These are phyloP conservation scores for Anastrepha ludens DNA, from an alignment of 1,140 invertebrate genomes.

Conservation along the genomic window DNA sequence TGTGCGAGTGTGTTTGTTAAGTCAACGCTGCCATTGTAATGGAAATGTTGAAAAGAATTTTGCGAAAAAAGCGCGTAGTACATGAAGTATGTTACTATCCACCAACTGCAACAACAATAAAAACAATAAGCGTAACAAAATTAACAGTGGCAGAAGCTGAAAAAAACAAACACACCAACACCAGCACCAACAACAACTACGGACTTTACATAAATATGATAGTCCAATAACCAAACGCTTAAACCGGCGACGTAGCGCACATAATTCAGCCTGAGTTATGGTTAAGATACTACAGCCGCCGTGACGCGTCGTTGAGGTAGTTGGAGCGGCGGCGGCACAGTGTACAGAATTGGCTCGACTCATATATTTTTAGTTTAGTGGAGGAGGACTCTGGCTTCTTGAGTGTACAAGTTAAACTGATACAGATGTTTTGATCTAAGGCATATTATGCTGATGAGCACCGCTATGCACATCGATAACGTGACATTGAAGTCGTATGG, in stretches of 20 bases:
- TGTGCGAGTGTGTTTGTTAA: neutral
- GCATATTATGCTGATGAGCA: no score
- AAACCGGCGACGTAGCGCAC: neutral
- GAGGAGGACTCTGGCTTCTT: no score
- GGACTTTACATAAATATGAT: neutral
- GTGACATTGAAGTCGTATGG: no score
- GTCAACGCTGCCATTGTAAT: constrained; percentile 40
- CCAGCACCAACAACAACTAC: neutral
- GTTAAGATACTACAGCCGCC: neutral
- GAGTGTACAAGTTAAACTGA: no score
- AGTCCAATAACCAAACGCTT: neutral
- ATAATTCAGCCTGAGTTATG: neutral
- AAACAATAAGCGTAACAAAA: neutral
- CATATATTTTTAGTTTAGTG: no score
- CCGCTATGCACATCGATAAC: no score
- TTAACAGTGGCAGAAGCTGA: neutral
- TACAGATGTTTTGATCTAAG: no score
- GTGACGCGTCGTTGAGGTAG: neutral
- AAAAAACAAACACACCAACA: neutral
- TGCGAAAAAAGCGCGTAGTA: constrained; percentile 30
- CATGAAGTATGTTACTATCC: constrained; percentile 1
- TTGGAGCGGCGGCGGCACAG: neutral
- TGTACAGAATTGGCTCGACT: neutral
- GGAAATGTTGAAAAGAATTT: constrained; percentile 39
- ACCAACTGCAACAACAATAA: neutral